Evolutionary conservation across 2,113 vertebrate genomes (phyloP).

Genomic region (Emberiza fucata): DNA sequence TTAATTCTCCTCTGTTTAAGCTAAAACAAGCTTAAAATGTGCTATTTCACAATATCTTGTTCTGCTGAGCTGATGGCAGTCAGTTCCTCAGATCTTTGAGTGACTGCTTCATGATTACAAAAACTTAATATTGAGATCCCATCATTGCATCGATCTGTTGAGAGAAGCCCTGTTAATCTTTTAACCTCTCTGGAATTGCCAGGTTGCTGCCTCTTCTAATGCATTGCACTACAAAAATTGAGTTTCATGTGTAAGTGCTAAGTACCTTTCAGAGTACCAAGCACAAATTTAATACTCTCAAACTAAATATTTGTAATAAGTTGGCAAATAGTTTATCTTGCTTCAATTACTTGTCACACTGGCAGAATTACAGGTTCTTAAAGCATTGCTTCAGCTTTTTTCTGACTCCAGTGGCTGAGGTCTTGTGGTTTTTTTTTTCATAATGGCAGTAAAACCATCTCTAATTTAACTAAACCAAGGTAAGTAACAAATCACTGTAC

Average conservation of each 20-base stretch:
- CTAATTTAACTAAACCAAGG: background rate
- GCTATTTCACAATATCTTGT: background rate
- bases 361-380: background rate
- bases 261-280: background rate
- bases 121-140: background rate
- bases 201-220: background rate
- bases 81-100: background rate
- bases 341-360: background rate
- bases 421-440: background rate
- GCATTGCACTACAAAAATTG: background rate
- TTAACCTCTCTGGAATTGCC: background rate
- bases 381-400: background rate
- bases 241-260: background rate
- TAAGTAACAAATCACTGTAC: background rate
- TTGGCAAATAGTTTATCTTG: background rate
- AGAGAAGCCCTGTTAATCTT: background rate
- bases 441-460: background rate
- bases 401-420: fast-evolving
- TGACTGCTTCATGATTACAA: background rate
- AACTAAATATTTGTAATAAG: background rate
- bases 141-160: background rate
- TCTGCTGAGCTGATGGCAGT: background rate
- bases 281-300: background rate
- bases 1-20: background rate
- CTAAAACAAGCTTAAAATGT: background rate